Percentiles rank a stretch among this genome's conserved stretches.
These are phyloP conservation scores for Trichogramma evanescens DNA, from an alignment of 2,888 invertebrate species.

Conservation along the genomic window DNA sequence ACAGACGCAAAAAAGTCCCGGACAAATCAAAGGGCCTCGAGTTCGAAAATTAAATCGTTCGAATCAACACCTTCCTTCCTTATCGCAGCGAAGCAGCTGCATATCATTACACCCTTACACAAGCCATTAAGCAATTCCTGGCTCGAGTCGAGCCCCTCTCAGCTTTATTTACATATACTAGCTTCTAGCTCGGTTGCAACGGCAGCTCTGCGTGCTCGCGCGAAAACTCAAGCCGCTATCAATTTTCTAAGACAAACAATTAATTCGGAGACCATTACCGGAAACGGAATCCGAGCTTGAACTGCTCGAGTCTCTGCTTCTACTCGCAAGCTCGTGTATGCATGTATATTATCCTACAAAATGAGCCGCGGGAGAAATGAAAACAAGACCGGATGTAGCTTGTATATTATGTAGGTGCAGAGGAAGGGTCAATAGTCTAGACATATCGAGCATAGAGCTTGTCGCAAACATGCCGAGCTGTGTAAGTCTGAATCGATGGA, in stretches of 20 bases:
- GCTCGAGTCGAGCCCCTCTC: no score
- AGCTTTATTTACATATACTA: no score
- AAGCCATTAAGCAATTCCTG: background rate
- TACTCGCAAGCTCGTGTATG: background rate
- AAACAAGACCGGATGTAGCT: slow-evolving; percentile 23
- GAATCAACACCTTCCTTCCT: no score
- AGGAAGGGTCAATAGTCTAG: slow-evolving; percentile 30
- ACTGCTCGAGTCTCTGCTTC: background rate
- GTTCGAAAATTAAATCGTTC: no score
- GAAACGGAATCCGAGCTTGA: slow-evolving; percentile 35
- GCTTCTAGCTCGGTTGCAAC: no score
- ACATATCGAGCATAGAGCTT: slow-evolving; percentile 17
- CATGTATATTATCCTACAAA: slow-evolving; percentile 7
- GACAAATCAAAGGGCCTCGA: no score
- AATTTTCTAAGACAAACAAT: slow-evolving; percentile 27
- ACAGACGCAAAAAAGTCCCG: no score
- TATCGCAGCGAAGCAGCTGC: background rate
- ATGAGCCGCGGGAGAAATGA: slow-evolving; percentile 23
- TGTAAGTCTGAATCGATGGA: no score
- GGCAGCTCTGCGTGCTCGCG: background rate
- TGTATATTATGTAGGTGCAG: slow-evolving; percentile 9
- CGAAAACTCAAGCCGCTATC: background rate
- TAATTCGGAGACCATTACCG: slow-evolving; percentile 32
- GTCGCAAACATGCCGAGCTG: no score
- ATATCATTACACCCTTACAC: background rate